Percentiles rank a stretch among this genome's conserved stretches.
These are phyloP conservation scores for Blastomussa wellsi DNA, from an alignment of 92 coral and sea anemone species.

Conservation along the genomic window DNA sequence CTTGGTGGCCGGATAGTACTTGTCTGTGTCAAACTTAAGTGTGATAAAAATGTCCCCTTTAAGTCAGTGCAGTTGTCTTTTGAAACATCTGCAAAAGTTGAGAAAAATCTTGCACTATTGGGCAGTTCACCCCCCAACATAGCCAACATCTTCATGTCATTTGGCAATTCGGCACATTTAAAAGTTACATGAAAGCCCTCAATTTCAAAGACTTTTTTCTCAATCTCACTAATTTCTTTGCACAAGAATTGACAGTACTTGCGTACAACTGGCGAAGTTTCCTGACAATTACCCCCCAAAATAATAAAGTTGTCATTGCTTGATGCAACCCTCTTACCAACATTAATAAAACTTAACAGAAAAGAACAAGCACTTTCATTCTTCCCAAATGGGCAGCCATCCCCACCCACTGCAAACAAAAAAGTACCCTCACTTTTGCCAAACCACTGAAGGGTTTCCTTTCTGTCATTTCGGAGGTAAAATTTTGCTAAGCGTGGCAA, in stretches of 20 bases:
- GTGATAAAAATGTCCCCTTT: slow-evolving; percentile 1
- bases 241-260: slow-evolving; percentile 31
- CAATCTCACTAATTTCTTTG: slow-evolving; percentile 47
- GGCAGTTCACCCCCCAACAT: slow-evolving; percentile 25
- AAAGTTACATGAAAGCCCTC: slow-evolving; percentile 50
- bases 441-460: slow-evolving; percentile 63
- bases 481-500: slow-evolving; percentile 35
- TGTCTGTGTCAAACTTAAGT: slow-evolving; percentile 32
- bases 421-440: slow-evolving; percentile 69
- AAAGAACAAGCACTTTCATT: slow-evolving; percentile 69
- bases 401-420: slow-evolving; percentile 67
- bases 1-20: slow-evolving; percentile 25
- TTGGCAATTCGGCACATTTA: slow-evolving; percentile 31
- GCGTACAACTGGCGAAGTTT: slow-evolving; percentile 25
- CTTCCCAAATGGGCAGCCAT: slow-evolving; percentile 74
- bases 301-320: slow-evolving; percentile 48
- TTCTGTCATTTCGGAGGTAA: slow-evolving; percentile 38
- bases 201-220: slow-evolving; percentile 46
- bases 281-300: slow-evolving; percentile 58
- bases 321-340: slow-evolving; percentile 52
- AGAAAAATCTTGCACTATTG: no score
- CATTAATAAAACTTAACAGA: slow-evolving; percentile 60
- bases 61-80: slow-evolving; percentile 42
- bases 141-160: slow-evolving; percentile 45
- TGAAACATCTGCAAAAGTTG: slow-evolving; percentile 46